Evolutionary conservation across 2,888 invertebrate species (phyloP).

Genomic region (Heliconius ethilla): DNA sequence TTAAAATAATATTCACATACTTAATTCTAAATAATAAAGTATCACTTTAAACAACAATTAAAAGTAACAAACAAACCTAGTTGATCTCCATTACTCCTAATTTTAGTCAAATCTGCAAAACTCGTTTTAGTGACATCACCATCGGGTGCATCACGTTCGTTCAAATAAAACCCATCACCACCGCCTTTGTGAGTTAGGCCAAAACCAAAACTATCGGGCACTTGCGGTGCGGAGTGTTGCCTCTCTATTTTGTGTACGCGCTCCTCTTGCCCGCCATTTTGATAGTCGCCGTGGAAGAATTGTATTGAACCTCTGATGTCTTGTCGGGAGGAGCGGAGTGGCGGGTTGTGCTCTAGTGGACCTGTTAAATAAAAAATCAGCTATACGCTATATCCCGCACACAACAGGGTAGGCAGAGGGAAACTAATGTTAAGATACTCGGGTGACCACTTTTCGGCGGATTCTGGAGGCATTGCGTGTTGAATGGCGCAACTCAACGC

Average conservation of each 20-base stretch:
- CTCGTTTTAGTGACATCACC: constrained; percentile 83
- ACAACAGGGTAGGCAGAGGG: no score
- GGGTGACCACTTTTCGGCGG: no score
- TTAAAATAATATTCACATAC: not conserved
- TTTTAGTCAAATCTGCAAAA: constrained; percentile 87
- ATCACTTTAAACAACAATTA: not conserved
- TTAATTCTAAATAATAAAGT: not conserved
- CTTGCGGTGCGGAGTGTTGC: constrained; percentile 80
- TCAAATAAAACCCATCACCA: constrained; percentile 75
- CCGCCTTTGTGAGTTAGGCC: constrained; percentile 63
- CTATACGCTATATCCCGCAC: no score
- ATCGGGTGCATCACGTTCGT: constrained; percentile 82
- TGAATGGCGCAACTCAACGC: no score
- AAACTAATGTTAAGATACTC: no score
- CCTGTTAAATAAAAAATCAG: constrained; percentile 52
- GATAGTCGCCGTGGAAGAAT: constrained; percentile 84
- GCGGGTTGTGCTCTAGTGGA: constrained; percentile 84
- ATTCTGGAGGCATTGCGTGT: no score
- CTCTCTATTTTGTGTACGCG: constrained; percentile 74
- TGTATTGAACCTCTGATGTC: constrained; percentile 88
- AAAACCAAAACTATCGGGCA: constrained; percentile 49
- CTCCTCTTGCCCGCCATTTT: constrained; percentile 69
- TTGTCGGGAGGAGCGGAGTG: constrained; percentile 87
- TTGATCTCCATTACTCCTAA: constrained; percentile 77
- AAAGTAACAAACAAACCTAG: constrained; percentile 55